A percentile compares a stretch with the other conserved stretches of the same genome.
Evolutionary conservation across 2,113 vertebrate genomes (phyloP).

Genomic region (Vireo altiloquus): DNA sequence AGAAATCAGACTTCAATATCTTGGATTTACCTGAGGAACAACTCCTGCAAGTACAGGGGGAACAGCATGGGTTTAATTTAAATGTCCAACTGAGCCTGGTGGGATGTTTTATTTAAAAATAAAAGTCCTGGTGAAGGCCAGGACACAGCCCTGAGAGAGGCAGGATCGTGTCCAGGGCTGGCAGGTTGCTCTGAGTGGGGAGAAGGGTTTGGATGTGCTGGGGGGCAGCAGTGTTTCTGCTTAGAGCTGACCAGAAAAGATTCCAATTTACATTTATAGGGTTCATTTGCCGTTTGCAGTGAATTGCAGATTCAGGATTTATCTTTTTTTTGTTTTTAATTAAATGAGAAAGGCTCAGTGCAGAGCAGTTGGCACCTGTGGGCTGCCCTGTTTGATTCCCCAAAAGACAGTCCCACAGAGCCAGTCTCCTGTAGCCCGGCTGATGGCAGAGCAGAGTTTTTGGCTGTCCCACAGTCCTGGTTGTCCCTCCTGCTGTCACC

Average conservation of each 20-base stretch:
- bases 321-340: neutral
- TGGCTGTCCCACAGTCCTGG: neutral
- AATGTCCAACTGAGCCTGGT: neutral
- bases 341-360: accelerated
- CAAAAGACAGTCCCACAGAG: neutral
- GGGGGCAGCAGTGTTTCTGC: neutral
- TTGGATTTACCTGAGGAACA: neutral
- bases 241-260: neutral
- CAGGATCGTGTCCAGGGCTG: neutral
- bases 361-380: neutral
- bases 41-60: accelerated
- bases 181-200: neutral
- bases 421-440: accelerated
- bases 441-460: neutral
- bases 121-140: neutral
- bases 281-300: neutral
- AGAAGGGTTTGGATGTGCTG: neutral
- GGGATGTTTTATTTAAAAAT: neutral
- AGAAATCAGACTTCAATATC: neutral
- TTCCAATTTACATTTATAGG: neutral
- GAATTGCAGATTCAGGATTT: neutral
- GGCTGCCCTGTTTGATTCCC: neutral
- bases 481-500: neutral
- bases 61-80: neutral
- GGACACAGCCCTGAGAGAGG: neutral